Conservation (phyloP, 2,797 vertebrate genomes). For the Takifugu ocellatus region DNA sequence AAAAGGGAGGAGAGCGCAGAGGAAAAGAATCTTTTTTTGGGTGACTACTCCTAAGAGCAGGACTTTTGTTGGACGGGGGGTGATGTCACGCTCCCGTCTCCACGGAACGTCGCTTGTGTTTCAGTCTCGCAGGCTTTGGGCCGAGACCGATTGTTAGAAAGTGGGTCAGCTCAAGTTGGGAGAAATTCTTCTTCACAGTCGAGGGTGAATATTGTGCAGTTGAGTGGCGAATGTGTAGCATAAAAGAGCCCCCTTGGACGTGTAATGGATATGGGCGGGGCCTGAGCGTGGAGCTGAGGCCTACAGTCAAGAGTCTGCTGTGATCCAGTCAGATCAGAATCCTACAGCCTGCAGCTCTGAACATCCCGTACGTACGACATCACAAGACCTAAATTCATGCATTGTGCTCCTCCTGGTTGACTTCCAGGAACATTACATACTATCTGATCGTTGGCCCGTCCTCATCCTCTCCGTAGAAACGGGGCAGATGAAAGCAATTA, state of each 20-base stretch:
- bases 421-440: conserved; percentile 45
- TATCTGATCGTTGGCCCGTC: conserved; percentile 39
- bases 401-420: background rate
- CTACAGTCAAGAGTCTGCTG: conserved; percentile 6
- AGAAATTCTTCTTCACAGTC: conserved; percentile 32
- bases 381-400: conserved; percentile 12
- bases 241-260: conserved; percentile 34
- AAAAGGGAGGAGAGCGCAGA: conserved; percentile 22
- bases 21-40: conserved; percentile 47
- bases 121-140: conserved; percentile 21
- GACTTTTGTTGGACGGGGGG: conserved; percentile 61
- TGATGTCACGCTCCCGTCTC: conserved; percentile 43
- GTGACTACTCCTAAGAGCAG: conserved; percentile 16
- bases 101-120: conserved; percentile 38
- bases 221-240: conserved; percentile 38
- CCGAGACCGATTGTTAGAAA: conserved; percentile 46
- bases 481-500: conserved; percentile 66
- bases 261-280: conserved; percentile 26
- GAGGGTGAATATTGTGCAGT: background rate
- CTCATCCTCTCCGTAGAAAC: conserved; percentile 32
- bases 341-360: conserved; percentile 19
- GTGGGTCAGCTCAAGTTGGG: conserved; percentile 50
- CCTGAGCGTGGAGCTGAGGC: conserved; percentile 23
- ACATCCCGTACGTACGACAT: conserved; percentile 10
- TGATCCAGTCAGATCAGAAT: conserved; percentile 1